Percentiles rank a stretch among this genome's conserved stretches.
These are phyloP conservation scores for Cebus imitator DNA, from an alignment of 2,113 vertebrate genomes.

Conservation along the genomic window DNA sequence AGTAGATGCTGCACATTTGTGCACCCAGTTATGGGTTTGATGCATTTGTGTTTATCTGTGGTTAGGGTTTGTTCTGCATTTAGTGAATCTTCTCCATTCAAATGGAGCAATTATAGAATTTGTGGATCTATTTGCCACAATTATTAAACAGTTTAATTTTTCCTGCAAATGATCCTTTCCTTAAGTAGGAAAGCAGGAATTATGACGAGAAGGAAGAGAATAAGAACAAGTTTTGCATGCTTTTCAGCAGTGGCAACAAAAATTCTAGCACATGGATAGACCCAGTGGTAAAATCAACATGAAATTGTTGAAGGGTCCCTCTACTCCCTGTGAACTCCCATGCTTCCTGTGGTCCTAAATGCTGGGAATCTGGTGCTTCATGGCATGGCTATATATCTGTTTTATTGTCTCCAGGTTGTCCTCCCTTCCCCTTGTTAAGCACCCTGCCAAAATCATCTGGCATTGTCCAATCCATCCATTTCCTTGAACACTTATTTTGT, in stretches of 20 bases:
- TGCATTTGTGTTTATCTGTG: background rate
- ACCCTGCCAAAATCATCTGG: background rate
- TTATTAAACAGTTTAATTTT: background rate
- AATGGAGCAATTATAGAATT: background rate
- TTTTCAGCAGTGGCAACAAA: background rate
- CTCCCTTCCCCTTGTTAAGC: background rate
- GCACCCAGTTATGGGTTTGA: too few relatives aligned
- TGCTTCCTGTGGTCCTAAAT: background rate
- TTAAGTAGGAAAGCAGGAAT: background rate
- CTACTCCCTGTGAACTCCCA: background rate
- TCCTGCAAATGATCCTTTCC: background rate
- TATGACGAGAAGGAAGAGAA: background rate
- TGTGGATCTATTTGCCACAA: background rate
- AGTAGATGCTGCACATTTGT: background rate
- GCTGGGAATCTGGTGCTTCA: background rate
- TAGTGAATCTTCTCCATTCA: background rate
- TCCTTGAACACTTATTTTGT: background rate
- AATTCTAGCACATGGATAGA: background rate
- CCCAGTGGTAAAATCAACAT: background rate
- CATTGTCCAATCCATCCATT: background rate
- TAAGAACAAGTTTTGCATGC: background rate
- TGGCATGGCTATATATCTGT: background rate
- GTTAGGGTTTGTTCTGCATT: background rate
- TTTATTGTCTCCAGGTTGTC: background rate
- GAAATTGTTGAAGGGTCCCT: background rate